Base-by-base conservation (phyloP, 2,797 vertebrate genomes). In the Micropoecilia bifurca region DNA sequence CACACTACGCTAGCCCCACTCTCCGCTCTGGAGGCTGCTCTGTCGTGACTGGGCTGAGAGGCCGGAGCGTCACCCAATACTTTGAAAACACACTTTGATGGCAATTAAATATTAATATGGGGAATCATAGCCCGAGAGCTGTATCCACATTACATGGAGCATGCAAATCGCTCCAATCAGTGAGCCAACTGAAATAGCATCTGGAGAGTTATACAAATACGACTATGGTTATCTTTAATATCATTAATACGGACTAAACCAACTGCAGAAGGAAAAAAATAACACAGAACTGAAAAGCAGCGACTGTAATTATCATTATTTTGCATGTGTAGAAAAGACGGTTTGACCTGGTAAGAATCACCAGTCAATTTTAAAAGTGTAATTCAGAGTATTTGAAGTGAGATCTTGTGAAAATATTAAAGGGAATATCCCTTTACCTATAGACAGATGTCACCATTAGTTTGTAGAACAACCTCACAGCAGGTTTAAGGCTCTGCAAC, bases 51-150 rank as follows among this genome's bases (percentile, higher is more conserved):
- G 88, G 79, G 47, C 76, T 68, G 75, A 73, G 88, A 93, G 92
- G 87, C 77, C 77, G 74, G 83, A 90, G 91, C 57, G 95, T 95
- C 94, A 96, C 93, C 90, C 88, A 94, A 96, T 91, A 94, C 89
- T 83, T 88, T 93, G 92, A 91, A 93, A 96, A 88, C 89, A 88
- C 91, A 85, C 85, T 94, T 91, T 79, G 87, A 91, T 89, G 89
- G 84, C 82, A 92, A 83, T 93, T 93, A 94, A 95, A 94, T 94
- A 95, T 95, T 96, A 86, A 95, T 95, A 92, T 36, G 92, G 85
- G 89, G 94, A 95, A 94, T 93, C 83, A 94, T 92, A 90, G 87
- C 90, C 95, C 84, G 88, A 92, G 91, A 96, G 94, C 93, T 94
- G 92, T 93, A 95, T 95, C 93, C 88, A 81, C 76, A 89, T 95